Percentiles rank a stretch among this genome's conserved stretches.
Evolutionary conservation across 2,888 invertebrate species (phyloP).

Genomic region (Tyria jacobaeae): DNA sequence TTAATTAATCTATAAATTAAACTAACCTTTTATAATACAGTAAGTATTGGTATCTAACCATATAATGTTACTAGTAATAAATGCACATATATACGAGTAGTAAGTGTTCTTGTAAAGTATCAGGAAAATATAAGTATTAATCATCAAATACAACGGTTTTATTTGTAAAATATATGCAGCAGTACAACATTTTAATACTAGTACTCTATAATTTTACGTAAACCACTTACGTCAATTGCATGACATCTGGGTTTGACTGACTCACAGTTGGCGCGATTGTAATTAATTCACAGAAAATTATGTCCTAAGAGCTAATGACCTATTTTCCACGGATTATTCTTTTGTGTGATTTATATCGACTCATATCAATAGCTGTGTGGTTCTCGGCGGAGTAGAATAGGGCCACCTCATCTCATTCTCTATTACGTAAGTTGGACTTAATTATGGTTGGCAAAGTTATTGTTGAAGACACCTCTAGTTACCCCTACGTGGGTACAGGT

Average conservation of each 20-base stretch:
- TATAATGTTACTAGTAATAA: neutral
- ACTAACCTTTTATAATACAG: too few species aligned
- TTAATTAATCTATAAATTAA: too few species aligned
- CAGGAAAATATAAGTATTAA: conserved; percentile 1
- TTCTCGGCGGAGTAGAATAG: too few species aligned
- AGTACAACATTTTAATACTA: conserved; percentile 12
- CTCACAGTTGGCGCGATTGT: conserved; percentile 33
- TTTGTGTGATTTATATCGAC: neutral
- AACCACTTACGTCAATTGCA: conserved; percentile 38
- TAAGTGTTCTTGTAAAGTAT: neutral
- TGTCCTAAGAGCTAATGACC: conserved; percentile 32
- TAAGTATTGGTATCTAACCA: neutral
- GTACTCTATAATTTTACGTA: conserved; percentile 13
- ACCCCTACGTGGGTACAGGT: too few species aligned
- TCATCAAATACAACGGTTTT: conserved; percentile 9
- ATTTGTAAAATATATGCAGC: conserved; percentile 2
- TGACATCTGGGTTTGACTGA: conserved; percentile 44
- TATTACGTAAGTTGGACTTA: too few species aligned
- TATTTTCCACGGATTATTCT: conserved; percentile 7
- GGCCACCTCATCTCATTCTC: too few species aligned
- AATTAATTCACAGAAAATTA: conserved; percentile 44
- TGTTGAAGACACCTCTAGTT: too few species aligned
- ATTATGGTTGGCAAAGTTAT: too few species aligned
- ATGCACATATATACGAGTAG: too few species aligned
- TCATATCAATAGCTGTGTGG: too few species aligned